A percentile compares a stretch with the other conserved stretches of the same genome.
phyloP scores from a whole-genome alignment of 1,140 invertebrate genomes.

The Heliconius melpomene region DNA sequence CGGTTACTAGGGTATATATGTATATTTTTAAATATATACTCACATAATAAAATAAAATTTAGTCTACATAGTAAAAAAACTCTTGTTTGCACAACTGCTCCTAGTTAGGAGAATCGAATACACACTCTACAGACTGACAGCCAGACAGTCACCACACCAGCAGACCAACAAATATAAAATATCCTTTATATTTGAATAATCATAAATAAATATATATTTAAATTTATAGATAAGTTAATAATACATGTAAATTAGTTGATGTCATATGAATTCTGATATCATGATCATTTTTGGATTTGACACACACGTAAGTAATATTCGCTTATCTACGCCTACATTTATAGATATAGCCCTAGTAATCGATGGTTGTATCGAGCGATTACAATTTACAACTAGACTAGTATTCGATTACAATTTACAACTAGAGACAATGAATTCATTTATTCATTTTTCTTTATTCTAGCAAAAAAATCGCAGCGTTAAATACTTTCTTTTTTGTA shows the following conservation, averaged over 20 bases:
- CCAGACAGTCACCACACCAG: too few species aligned
- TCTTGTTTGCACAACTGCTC: too few species aligned
- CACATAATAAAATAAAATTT: background rate
- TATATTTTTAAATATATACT: background rate
- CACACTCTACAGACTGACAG: too few species aligned
- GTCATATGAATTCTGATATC: conserved; percentile 8
- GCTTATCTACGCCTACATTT: background rate
- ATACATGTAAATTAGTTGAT: conserved; percentile 3
- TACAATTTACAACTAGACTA: too few species aligned
- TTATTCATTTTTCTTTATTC: too few species aligned
- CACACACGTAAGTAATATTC: background rate
- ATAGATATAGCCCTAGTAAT: background rate
- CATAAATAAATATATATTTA: conserved; percentile 11
- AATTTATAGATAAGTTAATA: background rate
- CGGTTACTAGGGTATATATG: background rate
- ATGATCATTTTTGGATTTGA: background rate
- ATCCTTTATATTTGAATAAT: background rate
- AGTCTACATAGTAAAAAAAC: too few species aligned
- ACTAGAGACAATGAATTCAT: too few species aligned
- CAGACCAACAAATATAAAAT: background rate
- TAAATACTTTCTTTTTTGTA: too few species aligned
- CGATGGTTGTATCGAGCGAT: too few species aligned
- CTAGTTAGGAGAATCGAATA: too few species aligned
- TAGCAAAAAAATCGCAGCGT: too few species aligned
- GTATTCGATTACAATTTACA: too few species aligned